Conservation (phyloP, 1,140 invertebrate species). For the Heterodera carotae region DNA sequence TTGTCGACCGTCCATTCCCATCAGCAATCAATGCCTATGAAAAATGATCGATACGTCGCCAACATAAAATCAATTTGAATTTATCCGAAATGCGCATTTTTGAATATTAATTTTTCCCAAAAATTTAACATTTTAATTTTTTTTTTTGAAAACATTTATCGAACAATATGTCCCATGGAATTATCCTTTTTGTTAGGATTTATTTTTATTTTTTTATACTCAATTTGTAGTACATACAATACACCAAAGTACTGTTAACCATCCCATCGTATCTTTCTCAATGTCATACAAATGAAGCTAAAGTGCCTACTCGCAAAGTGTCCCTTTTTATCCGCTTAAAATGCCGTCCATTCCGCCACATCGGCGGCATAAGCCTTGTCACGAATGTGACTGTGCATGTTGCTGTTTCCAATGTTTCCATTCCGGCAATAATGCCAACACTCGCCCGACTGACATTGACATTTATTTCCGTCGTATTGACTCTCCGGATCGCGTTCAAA, state of each 20-base stretch:
- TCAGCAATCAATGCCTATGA: background rate
- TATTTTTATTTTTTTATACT: too few relatives aligned
- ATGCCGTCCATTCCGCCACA: background rate
- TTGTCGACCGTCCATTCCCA: background rate
- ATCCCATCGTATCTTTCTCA: too few relatives aligned
- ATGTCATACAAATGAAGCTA: too few relatives aligned
- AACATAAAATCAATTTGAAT: background rate
- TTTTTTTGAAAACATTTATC: too few relatives aligned
- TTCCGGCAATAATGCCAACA: background rate
- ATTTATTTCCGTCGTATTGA: background rate
- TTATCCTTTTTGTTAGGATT: too few relatives aligned
- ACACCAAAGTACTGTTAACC: too few relatives aligned
- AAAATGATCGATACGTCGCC: constrained; percentile 7
- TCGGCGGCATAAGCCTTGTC: background rate
- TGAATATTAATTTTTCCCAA: background rate
- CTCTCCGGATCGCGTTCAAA: background rate
- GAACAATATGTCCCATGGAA: too few relatives aligned
- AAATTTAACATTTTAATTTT: background rate
- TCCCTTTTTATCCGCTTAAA: background rate
- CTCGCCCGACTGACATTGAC: background rate
- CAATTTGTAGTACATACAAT: too few relatives aligned
- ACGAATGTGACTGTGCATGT: constrained; percentile 2
- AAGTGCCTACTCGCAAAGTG: too few relatives aligned
- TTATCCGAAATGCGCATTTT: background rate
- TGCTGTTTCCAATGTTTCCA: background rate